Evolutionary conservation across 1,140 invertebrate genomes (phyloP), one percentile per base, ranked within the genome.

Genomic region (Agraylea sexmaculata): DNA sequence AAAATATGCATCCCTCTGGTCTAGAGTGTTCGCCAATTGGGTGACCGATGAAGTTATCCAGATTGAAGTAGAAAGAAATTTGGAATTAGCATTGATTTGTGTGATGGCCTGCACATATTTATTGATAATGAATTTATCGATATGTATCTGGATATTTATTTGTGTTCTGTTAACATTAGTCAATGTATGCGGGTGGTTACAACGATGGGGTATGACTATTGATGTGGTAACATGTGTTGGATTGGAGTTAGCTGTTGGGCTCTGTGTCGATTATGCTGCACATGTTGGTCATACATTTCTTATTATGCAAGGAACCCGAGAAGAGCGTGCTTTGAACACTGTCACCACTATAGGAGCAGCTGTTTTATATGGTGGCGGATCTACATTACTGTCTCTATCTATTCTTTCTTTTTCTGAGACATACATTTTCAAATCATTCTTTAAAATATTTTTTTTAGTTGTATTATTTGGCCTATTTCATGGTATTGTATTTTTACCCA

Each of bases 251-350:
- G 83, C 80, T n/a, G 82, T 89, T 49, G 87, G 87, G 22, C 67
- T 92, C 21, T 87, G 85, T 52, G 84, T 91, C 1, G 87, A 92
- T 66, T 87, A 90, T 47, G 84, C 86, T 0, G 84, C 86, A 4
- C 87, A 92, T 56, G 78, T 91, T 7, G 85, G 83, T n/a, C 82
- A 87, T 50, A 80, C 78, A 2, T 89, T 87, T 57, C 68, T 87
- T 42, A 71, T 60, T 4, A 59, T 57, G 32, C 62, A 59, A 35
- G 74, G 74, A 15, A 60, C 69, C 44, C 69, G 76, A 33, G 55
- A 67, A 11, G 69, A 77, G 17, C 62, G 85, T 48, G 71, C 77
- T 0, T 60, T 78, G 13, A 68, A 73, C 31, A 81, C 87, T 0
- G 69, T 92, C 1, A 73, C 70, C 0, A 73, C 78, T 39, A 85